Conservation (phyloP, 2,797 vertebrate species). For the Brachymystax lenok region DNA sequence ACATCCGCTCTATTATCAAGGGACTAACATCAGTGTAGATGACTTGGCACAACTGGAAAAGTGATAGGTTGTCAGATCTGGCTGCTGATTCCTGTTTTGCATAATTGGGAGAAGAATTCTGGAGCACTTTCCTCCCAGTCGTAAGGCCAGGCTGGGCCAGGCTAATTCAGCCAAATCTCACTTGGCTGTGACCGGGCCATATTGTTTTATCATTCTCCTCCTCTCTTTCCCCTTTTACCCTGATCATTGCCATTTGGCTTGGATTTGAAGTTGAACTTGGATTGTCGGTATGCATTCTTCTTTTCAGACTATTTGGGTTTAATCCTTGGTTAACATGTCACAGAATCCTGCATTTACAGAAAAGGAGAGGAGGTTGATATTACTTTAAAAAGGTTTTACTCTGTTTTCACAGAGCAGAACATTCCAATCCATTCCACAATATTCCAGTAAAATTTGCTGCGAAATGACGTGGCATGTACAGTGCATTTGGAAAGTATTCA, state of each 20-base stretch:
- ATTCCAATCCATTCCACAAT: not conserved
- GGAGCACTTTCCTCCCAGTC: not conserved
- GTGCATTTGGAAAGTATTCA: no score
- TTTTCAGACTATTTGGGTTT: not conserved
- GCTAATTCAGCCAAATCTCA: no score
- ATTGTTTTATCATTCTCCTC: not conserved
- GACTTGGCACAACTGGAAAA: not conserved
- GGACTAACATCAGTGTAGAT: not conserved
- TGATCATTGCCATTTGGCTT: not conserved
- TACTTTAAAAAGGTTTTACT: not conserved
- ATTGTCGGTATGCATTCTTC: not conserved
- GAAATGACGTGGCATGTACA: not conserved
- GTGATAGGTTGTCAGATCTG: not conserved
- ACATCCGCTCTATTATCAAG: not conserved
- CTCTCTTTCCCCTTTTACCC: not conserved
- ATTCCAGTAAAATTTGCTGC: not conserved
- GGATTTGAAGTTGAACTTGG: not conserved
- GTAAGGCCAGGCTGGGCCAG: not conserved
- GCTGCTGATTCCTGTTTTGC: not conserved
- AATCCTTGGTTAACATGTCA: not conserved
- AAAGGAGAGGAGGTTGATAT: not conserved
- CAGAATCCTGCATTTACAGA: not conserved
- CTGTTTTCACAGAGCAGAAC: not conserved
- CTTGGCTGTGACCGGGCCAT: not conserved
- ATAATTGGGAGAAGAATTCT: not conserved